Evolutionary conservation across 2,797 vertebrate species (phyloP), one percentile per base, ranked within the genome.

Genomic region (Margarornis squamiger): DNA sequence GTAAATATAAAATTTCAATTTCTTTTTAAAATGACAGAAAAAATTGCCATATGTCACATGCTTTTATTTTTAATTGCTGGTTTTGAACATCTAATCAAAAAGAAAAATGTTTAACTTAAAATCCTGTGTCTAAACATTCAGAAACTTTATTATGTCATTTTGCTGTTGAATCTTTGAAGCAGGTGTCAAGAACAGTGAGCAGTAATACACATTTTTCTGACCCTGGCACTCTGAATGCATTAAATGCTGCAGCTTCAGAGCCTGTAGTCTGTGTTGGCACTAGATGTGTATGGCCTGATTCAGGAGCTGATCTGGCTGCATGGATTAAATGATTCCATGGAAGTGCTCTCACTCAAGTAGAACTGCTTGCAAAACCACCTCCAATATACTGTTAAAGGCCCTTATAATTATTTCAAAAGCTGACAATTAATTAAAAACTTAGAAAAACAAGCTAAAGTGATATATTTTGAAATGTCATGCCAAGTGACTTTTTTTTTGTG

Each of bases 391-490:
- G 79, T 93, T 93, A 91, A 76, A 70, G 67, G 43, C 52, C 70
- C n/a, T 78, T 36, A 18, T 19, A 95, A 91, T 94, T 83, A 94
- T 45, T 57, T 81, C 27, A n/a, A 65, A 95, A 95, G 80, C 45
- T 91, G 84, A 80, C 72, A 93, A 95, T 88, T 58, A 88, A 88
- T 86, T 93, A 63, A 93, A 90, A 52, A 61, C 23, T 4, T 12
- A 17, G 72, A 85, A 80, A 91, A 38, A 95, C 52, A 81, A 90
- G 23, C 81, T 71, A 72, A 92, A 96, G 80, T 82, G 59, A 79
- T 41, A 13, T 68, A 32, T 95, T 97, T 97, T 88, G 73, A 72
- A 90, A 94, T 75, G 12, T 70, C 79, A 84, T 54, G 59, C 72
- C 84, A 95, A 61, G 18, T 84, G 90, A 55, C 55, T 92, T 86